phyloP scores from a whole-genome alignment of 2,888 invertebrate genomes.

The Andrena praecox region DNA sequence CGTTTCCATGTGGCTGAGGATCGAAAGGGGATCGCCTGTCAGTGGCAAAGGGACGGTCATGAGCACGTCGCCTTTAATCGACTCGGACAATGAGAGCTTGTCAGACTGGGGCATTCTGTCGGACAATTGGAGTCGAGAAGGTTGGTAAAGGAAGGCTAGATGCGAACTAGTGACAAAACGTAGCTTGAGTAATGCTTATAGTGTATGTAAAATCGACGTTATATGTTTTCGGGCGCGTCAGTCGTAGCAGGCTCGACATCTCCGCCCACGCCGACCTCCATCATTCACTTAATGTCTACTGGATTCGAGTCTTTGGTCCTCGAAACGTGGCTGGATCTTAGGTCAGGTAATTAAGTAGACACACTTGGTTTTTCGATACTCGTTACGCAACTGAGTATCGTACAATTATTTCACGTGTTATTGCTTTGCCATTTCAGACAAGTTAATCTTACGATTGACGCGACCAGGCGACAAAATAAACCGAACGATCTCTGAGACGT shows the following conservation, averaged over 20 bases:
- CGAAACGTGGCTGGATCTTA: conserved; percentile 88
- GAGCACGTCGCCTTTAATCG: conserved; percentile 70
- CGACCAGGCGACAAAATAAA: conserved; percentile 86
- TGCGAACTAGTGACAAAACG: not conserved
- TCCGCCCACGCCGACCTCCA: conserved; percentile 80
- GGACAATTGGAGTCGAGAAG: conserved; percentile 83
- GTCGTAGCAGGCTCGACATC: conserved; percentile 80
- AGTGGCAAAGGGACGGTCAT: conserved; percentile 68
- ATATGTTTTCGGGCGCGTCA: conserved; percentile 63
- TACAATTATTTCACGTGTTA: not conserved
- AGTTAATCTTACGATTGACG: conserved; percentile 85
- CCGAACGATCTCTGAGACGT: conserved; percentile 86
- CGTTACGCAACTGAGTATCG: conserved; percentile 3
- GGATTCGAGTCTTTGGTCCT: conserved; percentile 88
- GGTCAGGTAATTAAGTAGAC: conserved; percentile 79
- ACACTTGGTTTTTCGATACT: not conserved
- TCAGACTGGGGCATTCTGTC: conserved; percentile 83
- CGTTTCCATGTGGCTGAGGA: conserved; percentile 86
- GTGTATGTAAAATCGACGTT: no score
- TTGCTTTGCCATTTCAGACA: conserved; percentile 80
- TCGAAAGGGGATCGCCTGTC: conserved; percentile 81
- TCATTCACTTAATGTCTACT: conserved; percentile 87
- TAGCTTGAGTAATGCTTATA: not conserved
- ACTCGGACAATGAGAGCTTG: conserved; percentile 81
- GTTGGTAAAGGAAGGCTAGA: conserved; percentile 64